Evolutionary conservation across 1,140 invertebrate genomes (phyloP), one percentile per base, ranked within the genome.

Genomic region (Leptopilina boulardi): DNA sequence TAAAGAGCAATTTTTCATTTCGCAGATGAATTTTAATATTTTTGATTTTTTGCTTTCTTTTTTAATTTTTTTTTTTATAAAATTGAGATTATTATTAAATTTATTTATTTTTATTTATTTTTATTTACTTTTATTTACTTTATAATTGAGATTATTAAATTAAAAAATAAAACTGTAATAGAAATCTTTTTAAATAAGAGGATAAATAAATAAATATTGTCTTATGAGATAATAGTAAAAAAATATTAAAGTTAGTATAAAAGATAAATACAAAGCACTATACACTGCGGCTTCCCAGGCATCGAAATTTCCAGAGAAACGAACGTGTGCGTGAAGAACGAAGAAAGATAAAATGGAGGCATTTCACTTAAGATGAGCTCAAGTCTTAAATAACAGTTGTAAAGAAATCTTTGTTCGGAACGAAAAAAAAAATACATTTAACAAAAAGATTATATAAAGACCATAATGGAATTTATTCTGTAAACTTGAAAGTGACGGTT

Each of bases 221-320:
- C 26, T 30, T 2, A 30, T 30, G 26, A 3, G 26, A 38, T 38
- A n/a, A n/a, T 38, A 0, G 3, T 38, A 38, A 38, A n/a, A n/a
- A 38, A 38, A 38, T 38, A 38, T 38, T 4, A 38, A 38, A 38
- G 34, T 9, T 19, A n/a, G 4, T 26, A 30, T 26, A 66, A 66
- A 30, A 66, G 11, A n/a, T n/a, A n/a, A n/a, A n/a, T 30, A 30
- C 51, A 54, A 66, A 30, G 23, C 59, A 66, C n/a, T n/a, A n/a
- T n/a, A n/a, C 23, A 30, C 59, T 66, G n/a, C n/a, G 21, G 56
- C 56, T 66, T 66, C 26, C 59, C 59, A 66, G 23, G 59, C 59
- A 66, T 66, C 23, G 59, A 66, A 66, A 66, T 66, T 66, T 66
- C 59, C 26, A 66, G 23, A 66, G 59, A 34, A 66, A 30, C 23